phyloP scores from a whole-genome alignment of 2,888 invertebrate species.

The Thereva nobilitata region DNA sequence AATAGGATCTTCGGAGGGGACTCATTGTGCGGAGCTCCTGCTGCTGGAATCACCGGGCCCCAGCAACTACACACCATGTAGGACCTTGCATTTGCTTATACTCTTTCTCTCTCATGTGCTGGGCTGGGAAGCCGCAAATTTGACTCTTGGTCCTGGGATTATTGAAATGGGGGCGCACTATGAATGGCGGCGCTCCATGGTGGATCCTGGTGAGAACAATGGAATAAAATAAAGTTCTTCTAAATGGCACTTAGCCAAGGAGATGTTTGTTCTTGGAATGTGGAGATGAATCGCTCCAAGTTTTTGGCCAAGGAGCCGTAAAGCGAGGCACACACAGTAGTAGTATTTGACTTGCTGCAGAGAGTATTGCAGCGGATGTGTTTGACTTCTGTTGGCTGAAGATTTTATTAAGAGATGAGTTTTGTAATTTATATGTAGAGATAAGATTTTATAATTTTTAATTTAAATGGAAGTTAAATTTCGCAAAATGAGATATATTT shows the following conservation, averaged over 20 bases:
- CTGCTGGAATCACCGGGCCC: too few species aligned
- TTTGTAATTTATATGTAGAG: too few species aligned
- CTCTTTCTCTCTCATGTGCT: not conserved
- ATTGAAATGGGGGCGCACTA: not conserved
- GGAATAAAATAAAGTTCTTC: not conserved
- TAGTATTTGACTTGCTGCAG: too few species aligned
- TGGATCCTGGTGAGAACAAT: not conserved
- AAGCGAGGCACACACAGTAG: too few species aligned
- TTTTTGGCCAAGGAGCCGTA: not conserved
- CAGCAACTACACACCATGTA: too few species aligned
- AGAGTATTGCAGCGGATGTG: too few species aligned
- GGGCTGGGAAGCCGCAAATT: not conserved
- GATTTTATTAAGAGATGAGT: too few species aligned
- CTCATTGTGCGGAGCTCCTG: not conserved
- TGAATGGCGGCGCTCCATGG: too few species aligned
- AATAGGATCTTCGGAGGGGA: not conserved
- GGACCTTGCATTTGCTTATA: not conserved
- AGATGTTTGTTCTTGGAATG: conserved; percentile 7
- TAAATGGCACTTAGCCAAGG: conserved; percentile 12
- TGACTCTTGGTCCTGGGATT: not conserved
- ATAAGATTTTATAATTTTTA: too few species aligned
- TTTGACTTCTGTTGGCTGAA: too few species aligned
- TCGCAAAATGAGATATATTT: too few species aligned
- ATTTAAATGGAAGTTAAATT: too few species aligned
- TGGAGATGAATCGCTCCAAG: not conserved